Conservation (phyloP, 2,797 vertebrate genomes). For the Cyprinodon diabolis region DNA sequence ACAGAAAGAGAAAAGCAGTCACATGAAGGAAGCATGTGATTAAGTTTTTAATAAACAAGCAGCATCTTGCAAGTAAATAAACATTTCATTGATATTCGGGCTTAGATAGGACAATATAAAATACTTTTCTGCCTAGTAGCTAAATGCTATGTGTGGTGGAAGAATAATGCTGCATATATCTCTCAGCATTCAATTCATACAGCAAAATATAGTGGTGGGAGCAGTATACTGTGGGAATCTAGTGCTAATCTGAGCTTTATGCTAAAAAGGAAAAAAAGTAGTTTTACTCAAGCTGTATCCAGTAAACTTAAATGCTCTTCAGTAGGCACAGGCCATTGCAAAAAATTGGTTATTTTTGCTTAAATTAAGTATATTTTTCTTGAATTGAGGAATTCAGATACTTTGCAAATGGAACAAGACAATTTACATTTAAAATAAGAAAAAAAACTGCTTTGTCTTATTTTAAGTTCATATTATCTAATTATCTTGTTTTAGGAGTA, state of each 20-base stretch:
- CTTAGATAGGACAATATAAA: not conserved
- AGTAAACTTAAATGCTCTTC: no score
- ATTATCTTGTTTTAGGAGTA: no score
- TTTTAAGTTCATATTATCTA: no score
- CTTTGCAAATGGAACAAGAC: no score
- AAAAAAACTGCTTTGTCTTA: no score
- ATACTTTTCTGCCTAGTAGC: not conserved
- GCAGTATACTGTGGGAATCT: not conserved
- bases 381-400: no score
- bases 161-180: not conserved
- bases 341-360: no score
- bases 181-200: not conserved
- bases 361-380: no score
- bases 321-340: no score
- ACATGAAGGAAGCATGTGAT: not conserved
- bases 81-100: not conserved
- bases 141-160: not conserved
- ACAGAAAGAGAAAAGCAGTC: not conserved
- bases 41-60: not conserved
- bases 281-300: not conserved
- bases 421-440: no score
- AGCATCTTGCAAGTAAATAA: not conserved
- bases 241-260: not conserved
- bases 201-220: not conserved
- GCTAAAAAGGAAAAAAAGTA: not conserved